Evolutionary conservation across 2,888 invertebrate species (phyloP).

Genomic region (Molorchus minor): DNA sequence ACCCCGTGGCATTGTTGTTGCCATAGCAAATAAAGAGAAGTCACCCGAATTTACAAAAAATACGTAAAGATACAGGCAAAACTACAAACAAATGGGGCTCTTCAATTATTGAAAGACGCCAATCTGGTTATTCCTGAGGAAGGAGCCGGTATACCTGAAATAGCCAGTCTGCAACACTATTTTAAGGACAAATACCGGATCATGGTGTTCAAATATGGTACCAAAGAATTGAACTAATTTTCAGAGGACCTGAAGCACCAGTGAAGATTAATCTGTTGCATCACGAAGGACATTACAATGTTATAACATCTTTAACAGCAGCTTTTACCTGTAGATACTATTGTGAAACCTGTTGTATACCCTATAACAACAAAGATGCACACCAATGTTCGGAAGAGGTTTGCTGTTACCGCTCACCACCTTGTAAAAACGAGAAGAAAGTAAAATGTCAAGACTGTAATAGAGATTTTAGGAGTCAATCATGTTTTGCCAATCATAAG

Average conservation of each 20-base stretch:
- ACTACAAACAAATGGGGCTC: not conserved
- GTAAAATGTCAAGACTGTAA: too few relatives aligned
- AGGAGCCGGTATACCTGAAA: conserved; percentile 31
- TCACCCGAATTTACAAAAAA: too few relatives aligned
- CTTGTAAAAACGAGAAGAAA: conserved; percentile 3
- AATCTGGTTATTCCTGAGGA: conserved; percentile 17
- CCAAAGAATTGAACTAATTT: conserved; percentile 9
- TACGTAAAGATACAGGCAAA: not conserved
- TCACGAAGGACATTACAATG: conserved; percentile 29
- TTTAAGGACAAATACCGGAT: conserved; percentile 25
- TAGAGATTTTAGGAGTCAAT: too few relatives aligned
- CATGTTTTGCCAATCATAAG: too few relatives aligned
- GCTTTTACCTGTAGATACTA: conserved; percentile 32
- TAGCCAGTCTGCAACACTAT: conserved; percentile 28
- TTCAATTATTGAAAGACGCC: not conserved
- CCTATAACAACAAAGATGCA: conserved; percentile 23
- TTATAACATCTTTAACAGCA: conserved; percentile 29
- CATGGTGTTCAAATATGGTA: conserved; percentile 19
- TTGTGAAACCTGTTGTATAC: conserved; percentile 29
- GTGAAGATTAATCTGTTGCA: conserved; percentile 20
- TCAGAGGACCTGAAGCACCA: not conserved
- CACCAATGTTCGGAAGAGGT: too few relatives aligned
- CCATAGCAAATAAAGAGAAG: too few relatives aligned
- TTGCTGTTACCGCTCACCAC: conserved; percentile 12
- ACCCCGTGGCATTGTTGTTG: not conserved